Percentiles rank a stretch among this genome's conserved stretches.
phyloP scores from a whole-genome alignment of 1,140 invertebrate species.

The Chlorops oryzae region DNA sequence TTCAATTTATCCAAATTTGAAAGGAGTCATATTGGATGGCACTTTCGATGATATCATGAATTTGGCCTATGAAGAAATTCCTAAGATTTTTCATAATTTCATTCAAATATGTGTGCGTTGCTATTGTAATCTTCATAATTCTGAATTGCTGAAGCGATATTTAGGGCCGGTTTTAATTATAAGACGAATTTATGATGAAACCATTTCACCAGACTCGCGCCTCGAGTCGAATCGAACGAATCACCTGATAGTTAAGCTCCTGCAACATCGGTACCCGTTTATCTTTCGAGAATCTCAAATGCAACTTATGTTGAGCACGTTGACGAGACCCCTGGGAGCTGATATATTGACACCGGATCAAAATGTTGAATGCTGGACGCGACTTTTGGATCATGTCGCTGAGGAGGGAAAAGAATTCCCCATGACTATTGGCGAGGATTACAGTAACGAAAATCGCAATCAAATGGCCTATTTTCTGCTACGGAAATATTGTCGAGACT shows the following conservation, averaged over 20 bases:
- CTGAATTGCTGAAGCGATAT: constrained; percentile 66
- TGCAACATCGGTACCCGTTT: constrained; percentile 71
- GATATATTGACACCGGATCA: constrained; percentile 9
- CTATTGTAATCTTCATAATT: constrained; percentile 79
- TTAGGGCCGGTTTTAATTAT: constrained; percentile 77
- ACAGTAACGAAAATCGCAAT: constrained; percentile 50
- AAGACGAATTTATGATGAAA: constrained; percentile 83
- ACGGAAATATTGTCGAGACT: constrained; percentile 77
- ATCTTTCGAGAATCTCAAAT: constrained; percentile 56
- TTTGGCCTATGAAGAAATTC: constrained; percentile 82
- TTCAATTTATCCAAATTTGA: constrained; percentile 82
- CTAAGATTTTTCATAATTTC: constrained; percentile 59
- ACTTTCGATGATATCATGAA: constrained; percentile 92
- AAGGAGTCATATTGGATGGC: constrained; percentile 84
- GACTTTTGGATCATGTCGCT: constrained; percentile 54
- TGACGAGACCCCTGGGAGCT: constrained; percentile 36
- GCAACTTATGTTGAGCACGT: constrained; percentile 18
- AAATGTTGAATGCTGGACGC: constrained; percentile 51
- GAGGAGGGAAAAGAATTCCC: constrained; percentile 56
- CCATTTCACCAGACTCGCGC: constrained; percentile 59
- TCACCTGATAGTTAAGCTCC: constrained; percentile 65
- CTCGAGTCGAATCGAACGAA: constrained; percentile 85
- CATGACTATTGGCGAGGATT: constrained; percentile 56
- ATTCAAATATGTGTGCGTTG: constrained; percentile 72
- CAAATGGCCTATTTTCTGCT: constrained; percentile 61